Conservation (phyloP, 2,888 invertebrate species). For the Lepidocyrtinus sp. region DNA sequence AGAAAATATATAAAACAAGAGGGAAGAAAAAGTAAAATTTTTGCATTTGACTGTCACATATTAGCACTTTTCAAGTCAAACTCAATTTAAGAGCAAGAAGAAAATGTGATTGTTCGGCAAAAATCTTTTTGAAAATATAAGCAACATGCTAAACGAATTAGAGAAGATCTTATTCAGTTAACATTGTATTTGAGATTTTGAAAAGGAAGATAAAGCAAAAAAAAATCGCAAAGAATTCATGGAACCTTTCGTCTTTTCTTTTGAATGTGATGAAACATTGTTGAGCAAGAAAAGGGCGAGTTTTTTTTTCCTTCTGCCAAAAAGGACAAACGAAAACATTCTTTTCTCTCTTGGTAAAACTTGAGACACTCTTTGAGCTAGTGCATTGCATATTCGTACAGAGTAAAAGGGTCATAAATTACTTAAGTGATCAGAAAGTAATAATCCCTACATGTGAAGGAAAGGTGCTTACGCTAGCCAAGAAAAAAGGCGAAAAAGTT, state of each 20-base stretch:
- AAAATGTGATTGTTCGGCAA: constrained; percentile 56
- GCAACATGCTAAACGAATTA: constrained; percentile 22
- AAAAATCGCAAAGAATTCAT: constrained; percentile 39
- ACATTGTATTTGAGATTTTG: background rate
- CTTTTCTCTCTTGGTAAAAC: constrained; percentile 20
- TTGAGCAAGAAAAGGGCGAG: constrained; percentile 12
- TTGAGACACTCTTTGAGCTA: constrained; percentile 32
- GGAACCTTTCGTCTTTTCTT: constrained; percentile 34
- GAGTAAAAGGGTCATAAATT: constrained; percentile 47
- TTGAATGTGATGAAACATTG: constrained; percentile 46
- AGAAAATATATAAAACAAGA: constrained; percentile 17
- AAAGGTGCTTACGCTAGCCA: background rate
- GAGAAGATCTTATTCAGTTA: too few relatives aligned
- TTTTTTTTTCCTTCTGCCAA: constrained; percentile 11
- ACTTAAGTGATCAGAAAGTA: constrained; percentile 52
- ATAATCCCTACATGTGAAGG: constrained; percentile 40
- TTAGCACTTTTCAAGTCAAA: constrained; percentile 14
- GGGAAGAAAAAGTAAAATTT: constrained; percentile 26
- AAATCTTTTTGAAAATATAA: constrained; percentile 32
- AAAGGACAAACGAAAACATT: constrained; percentile 21
- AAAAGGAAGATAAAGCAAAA: background rate
- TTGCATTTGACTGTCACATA: constrained; percentile 1
- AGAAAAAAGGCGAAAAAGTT: background rate
- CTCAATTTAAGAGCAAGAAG: constrained; percentile 2
- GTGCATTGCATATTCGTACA: background rate